Evolutionary conservation across 2,888 invertebrate genomes (phyloP), one percentile per base, ranked within the genome.

Genomic region (Synanthedon vespiformis): DNA sequence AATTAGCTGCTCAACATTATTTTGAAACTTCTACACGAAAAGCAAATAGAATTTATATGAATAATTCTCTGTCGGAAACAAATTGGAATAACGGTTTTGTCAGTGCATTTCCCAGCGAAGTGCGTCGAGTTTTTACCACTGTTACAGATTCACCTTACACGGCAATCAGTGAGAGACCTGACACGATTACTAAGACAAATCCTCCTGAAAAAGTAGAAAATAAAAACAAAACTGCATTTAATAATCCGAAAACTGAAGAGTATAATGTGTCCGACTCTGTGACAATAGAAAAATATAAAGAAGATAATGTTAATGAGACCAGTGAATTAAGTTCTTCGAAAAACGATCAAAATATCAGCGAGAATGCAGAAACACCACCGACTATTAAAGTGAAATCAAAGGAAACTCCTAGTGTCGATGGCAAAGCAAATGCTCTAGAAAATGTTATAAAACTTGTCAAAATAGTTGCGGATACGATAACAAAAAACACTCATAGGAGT

Each of bases 391-490:
- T 0, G 34, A 34, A 34, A 34, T 8, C 44, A 44, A 44, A 44
- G 14, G 40, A 52, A 8, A 50, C 49, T 49, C n/a, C 13, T 53
- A 57, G 55, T 22, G 55, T 56, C 5, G 51, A 61, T 6, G 59
- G 57, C 1, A 75, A 77, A 62, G 57, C 53, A 0, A 73, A 72
- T 40, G 65, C 73, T 14, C 63, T 81, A 56, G 73, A 77, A 48
- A 72, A 69, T 40, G 54, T 88, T 40, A 54, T 77, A 53, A 80
- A 76, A 51, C 67, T 85, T 41, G 60, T 86, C 56, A 80, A 73
- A 64, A 61, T 77, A 1, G 77, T 88, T 1, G 67, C 86, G 1
- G 77, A 82, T n/a, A 80, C 78, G 0, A 81, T 88, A 60, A 68
- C 77, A 1, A 73, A 61, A 53, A 82, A 83, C 54, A 76, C 81